Conservation (phyloP, 30 jellyfish, hydroid and myxozoan genomes). For the Turritopsis rubra region DNA sequence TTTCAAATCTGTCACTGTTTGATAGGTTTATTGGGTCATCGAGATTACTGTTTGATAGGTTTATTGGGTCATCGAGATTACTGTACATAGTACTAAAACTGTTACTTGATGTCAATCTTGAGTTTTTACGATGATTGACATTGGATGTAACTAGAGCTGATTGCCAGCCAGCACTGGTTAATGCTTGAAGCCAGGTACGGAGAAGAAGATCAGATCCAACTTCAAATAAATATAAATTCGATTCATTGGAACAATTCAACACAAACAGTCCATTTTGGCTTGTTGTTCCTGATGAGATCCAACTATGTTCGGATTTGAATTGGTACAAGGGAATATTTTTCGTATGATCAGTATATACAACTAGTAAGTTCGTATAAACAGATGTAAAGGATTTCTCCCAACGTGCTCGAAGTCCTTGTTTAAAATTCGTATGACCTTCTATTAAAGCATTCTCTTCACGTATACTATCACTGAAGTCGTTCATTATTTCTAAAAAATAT, state of each 20-base stretch:
- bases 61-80: background rate
- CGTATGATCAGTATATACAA: background rate
- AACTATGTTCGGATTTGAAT: background rate
- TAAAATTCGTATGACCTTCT: background rate
- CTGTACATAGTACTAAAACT: background rate
- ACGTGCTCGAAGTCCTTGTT: constrained; percentile 1
- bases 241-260: background rate
- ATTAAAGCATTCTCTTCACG: background rate
- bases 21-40: background rate
- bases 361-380: background rate
- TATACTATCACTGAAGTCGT: background rate
- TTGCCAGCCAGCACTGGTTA: background rate
- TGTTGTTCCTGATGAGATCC: background rate
- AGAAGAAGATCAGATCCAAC: constrained; percentile 5
- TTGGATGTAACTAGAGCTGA: background rate
- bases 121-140: background rate
- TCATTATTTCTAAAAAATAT: background rate
- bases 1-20: background rate
- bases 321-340: background rate
- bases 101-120: background rate
- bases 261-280: background rate
- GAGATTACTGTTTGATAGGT: background rate
- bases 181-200: constrained; percentile 8
- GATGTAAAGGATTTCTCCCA: constrained; percentile 9
- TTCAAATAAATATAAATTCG: constrained; percentile 1